These are phyloP conservation scores for Mesocricetus auratus DNA, from an alignment of 2,113 vertebrate genomes.

Conservation along the genomic window DNA sequence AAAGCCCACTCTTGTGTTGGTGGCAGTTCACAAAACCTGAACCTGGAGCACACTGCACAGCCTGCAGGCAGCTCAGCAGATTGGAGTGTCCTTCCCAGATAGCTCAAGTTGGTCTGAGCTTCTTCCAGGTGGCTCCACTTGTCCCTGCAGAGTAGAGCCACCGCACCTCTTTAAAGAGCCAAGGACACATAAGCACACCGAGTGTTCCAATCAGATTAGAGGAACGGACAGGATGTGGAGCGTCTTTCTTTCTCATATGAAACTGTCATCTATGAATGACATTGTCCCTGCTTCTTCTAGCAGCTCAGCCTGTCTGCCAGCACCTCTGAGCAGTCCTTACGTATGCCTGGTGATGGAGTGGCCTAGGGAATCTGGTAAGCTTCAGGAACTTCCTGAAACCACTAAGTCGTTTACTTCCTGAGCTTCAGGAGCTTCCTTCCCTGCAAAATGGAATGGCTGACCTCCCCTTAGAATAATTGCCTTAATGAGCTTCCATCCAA, in stretches of 20 bases:
- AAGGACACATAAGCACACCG: neutral
- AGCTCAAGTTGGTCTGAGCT: neutral
- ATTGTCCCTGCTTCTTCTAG: too few species aligned
- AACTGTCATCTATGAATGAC: too few species aligned
- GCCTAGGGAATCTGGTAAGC: neutral
- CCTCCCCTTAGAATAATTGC: neutral
- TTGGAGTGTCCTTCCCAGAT: neutral
- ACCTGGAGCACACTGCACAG: neutral
- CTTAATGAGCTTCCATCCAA: neutral
- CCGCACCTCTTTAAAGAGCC: neutral
- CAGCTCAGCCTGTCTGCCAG: neutral
- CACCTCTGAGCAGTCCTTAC: neutral
- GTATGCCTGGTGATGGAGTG: neutral
- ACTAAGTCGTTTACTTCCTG: neutral
- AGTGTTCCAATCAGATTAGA: neutral
- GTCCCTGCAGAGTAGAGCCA: neutral
- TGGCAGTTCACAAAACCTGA: neutral
- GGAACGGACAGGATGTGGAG: neutral
- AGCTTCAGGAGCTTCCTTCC: neutral
- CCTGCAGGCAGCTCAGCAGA: neutral
- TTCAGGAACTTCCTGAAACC: neutral
- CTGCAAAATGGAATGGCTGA: neutral
- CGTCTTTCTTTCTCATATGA: too few species aligned
- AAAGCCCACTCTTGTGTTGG: neutral
- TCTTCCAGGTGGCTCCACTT: neutral